Conservation (phyloP, 2,888 invertebrate genomes). For the Polyploca ridens region DNA sequence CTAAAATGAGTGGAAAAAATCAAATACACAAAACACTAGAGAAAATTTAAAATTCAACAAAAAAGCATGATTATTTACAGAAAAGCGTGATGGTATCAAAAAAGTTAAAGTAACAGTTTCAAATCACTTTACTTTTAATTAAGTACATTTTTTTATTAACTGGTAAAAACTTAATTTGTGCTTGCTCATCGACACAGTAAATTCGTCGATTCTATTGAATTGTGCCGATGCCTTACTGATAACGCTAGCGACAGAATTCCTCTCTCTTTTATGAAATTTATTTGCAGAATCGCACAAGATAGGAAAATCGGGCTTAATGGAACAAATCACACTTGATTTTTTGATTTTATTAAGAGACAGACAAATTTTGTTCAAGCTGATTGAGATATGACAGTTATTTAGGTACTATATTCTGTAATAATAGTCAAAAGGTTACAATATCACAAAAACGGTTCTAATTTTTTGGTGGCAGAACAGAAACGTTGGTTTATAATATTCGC, state of each 20-base stretch:
- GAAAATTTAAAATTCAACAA: neutral
- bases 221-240: conserved; percentile 57
- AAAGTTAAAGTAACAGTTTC: neutral
- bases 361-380: too few species aligned
- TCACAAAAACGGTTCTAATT: too few species aligned
- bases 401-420: too few species aligned
- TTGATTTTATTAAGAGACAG: neutral
- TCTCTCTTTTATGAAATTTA: conserved; percentile 66
- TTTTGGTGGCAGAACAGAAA: too few species aligned
- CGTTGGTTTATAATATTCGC: too few species aligned
- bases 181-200: conserved; percentile 42
- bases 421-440: too few species aligned
- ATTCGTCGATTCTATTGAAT: conserved; percentile 52
- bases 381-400: too few species aligned
- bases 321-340: neutral
- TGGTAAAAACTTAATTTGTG: conserved; percentile 26
- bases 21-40: neutral
- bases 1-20: too few species aligned
- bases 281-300: conserved; percentile 30
- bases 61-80: too few species aligned
- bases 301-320: neutral
- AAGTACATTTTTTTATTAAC: conserved; percentile 19
- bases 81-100: neutral
- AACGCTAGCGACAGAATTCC: conserved; percentile 47
- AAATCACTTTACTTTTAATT: conserved; percentile 1